phyloP scores from a whole-genome alignment of 92 coral and sea anemone genomes.

The Paramuricea clavata region DNA sequence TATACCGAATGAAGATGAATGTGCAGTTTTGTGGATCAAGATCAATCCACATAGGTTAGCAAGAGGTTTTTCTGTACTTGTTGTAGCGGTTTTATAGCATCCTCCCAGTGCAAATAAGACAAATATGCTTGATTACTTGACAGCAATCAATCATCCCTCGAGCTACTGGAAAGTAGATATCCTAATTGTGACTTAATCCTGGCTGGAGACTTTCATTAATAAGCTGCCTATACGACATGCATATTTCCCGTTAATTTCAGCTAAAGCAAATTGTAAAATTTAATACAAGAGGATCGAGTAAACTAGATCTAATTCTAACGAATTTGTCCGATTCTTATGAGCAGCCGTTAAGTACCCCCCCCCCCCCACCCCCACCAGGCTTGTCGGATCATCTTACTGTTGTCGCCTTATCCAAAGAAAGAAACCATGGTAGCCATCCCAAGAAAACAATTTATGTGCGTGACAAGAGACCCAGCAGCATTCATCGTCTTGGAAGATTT shows the following conservation, averaged over 20 bases:
- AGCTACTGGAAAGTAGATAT: background rate
- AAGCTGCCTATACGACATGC: background rate
- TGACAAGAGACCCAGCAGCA: background rate
- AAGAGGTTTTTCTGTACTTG: background rate
- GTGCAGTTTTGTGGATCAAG: no score
- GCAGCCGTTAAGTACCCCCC: background rate
- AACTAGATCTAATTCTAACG: no score
- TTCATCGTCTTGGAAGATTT: background rate
- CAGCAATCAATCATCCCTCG: background rate
- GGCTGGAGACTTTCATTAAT: background rate
- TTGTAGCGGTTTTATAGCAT: background rate
- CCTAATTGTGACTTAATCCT: background rate
- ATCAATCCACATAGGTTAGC: background rate
- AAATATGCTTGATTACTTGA: background rate
- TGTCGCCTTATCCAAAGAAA: background rate
- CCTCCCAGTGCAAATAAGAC: conserved; percentile 4
- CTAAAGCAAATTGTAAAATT: conserved; percentile 1
- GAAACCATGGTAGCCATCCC: background rate
- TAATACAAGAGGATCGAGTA: background rate
- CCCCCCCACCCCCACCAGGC: background rate
- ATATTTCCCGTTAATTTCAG: background rate
- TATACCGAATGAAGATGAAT: background rate
- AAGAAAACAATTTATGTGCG: background rate
- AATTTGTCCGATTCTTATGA: background rate
- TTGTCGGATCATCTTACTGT: no score